Percentiles rank a stretch among this genome's conserved stretches.
Conservation (phyloP, 2,113 vertebrate species). For the Mellivora capensis region DNA sequence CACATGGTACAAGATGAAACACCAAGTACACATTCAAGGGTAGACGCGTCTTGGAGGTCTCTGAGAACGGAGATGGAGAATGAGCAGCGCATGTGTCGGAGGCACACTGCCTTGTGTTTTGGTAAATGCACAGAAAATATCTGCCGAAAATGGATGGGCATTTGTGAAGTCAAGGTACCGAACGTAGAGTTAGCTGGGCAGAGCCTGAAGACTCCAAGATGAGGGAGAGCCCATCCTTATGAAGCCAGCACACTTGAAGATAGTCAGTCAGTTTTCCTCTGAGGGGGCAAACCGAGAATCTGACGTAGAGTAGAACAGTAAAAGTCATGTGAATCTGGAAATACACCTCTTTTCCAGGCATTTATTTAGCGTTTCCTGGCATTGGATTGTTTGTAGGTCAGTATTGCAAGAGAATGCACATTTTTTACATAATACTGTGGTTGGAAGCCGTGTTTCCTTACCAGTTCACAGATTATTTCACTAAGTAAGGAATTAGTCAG, state of each 20-base stretch:
- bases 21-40: neutral
- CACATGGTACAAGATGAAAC: neutral
- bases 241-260: neutral
- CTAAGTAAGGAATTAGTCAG: slow-evolving; percentile 17
- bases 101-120: neutral
- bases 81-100: neutral
- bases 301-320: neutral
- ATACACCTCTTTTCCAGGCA: slow-evolving; percentile 27
- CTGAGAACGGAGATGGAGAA: neutral
- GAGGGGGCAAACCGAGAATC: neutral
- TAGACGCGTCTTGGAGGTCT: neutral
- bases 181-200: neutral
- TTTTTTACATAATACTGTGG: slow-evolving; percentile 16
- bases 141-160: neutral
- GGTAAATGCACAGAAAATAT: neutral
- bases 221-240: neutral
- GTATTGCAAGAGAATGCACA: slow-evolving; percentile 46
- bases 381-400: slow-evolving; percentile 6
- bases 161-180: neutral
- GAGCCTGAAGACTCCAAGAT: neutral
- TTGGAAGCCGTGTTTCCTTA: neutral
- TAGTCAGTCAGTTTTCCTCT: neutral
- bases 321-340: slow-evolving; percentile 50
- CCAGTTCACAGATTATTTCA: neutral
- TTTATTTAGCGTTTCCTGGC: slow-evolving; percentile 53